phyloP scores from a whole-genome alignment of 2,113 vertebrate species.

The Nyctibius bracteatus region DNA sequence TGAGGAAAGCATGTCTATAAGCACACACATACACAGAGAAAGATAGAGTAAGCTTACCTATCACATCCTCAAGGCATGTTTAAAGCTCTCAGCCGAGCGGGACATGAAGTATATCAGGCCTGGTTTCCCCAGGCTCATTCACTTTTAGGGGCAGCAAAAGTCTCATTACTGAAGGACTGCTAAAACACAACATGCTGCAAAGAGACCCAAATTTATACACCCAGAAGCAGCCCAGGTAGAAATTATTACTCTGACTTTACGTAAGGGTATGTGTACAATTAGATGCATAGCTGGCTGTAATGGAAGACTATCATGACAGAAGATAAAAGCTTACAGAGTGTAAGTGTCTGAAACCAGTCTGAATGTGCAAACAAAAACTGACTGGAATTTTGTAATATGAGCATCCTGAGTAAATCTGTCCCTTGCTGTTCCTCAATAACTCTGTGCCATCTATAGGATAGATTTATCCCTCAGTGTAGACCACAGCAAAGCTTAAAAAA shows the following conservation, averaged over 20 bases:
- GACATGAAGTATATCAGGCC: background rate
- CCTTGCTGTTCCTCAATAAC: background rate
- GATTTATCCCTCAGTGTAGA: background rate
- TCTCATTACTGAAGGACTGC: background rate
- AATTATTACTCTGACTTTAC: background rate
- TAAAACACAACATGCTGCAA: background rate
- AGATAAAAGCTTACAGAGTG: background rate
- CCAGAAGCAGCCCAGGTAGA: background rate
- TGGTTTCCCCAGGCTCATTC: background rate
- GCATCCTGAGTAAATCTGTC: background rate
- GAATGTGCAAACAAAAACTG: background rate
- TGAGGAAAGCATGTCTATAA: background rate
- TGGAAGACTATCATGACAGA: background rate
- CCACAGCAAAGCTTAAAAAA: background rate
- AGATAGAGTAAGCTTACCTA: background rate
- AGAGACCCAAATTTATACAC: background rate
- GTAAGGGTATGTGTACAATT: background rate
- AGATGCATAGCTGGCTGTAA: background rate
- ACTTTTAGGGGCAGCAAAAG: background rate
- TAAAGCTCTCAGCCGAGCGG: background rate
- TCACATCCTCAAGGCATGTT: background rate
- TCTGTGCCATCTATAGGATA: background rate
- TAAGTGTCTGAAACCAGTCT: background rate
- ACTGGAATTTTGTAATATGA: background rate
- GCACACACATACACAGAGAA: background rate